phyloP scores from a whole-genome alignment of 64 coral and sea anemone species.

The Montipora cactus region DNA sequence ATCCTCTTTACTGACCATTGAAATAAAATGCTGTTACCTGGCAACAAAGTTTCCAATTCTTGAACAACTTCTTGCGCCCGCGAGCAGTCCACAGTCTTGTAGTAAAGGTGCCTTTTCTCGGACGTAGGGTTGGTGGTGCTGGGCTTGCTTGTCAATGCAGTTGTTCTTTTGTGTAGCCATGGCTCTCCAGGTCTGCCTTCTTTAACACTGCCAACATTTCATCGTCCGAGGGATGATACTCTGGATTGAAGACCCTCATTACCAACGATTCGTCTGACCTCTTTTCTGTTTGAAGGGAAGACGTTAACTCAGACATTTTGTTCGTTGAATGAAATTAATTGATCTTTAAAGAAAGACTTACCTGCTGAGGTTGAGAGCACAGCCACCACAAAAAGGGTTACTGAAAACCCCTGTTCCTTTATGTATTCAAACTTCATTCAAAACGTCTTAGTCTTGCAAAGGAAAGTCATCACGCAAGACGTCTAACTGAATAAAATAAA shows the following conservation, averaged over 20 bases:
- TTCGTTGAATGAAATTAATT: too few relatives aligned
- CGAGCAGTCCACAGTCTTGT: slow-evolving; percentile 3
- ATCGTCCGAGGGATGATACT: neutral
- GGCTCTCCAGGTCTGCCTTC: slow-evolving; percentile 23
- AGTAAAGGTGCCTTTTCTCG: neutral
- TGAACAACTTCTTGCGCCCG: neutral
- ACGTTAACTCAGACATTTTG: too few relatives aligned
- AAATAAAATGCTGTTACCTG: neutral
- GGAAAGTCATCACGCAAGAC: too few relatives aligned
- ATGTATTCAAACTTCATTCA: too few relatives aligned
- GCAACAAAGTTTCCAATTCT: neutral
- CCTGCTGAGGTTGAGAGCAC: too few relatives aligned
- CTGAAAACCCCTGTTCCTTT: too few relatives aligned
- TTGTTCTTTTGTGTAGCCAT: slow-evolving; percentile 28
- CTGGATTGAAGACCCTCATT: neutral
- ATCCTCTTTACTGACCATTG: too few relatives aligned
- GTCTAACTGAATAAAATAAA: too few relatives aligned
- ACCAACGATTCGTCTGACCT: neutral
- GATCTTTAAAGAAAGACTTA: too few relatives aligned
- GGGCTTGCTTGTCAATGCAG: neutral
- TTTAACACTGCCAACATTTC: slow-evolving; percentile 4
- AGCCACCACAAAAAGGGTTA: too few relatives aligned
- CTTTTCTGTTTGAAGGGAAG: neutral
- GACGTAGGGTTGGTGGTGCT: neutral
- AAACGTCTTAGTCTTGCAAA: too few relatives aligned